phyloP scores from a whole-genome alignment of 2,113 vertebrate genomes.

The Isurus oxyrinchus region DNA sequence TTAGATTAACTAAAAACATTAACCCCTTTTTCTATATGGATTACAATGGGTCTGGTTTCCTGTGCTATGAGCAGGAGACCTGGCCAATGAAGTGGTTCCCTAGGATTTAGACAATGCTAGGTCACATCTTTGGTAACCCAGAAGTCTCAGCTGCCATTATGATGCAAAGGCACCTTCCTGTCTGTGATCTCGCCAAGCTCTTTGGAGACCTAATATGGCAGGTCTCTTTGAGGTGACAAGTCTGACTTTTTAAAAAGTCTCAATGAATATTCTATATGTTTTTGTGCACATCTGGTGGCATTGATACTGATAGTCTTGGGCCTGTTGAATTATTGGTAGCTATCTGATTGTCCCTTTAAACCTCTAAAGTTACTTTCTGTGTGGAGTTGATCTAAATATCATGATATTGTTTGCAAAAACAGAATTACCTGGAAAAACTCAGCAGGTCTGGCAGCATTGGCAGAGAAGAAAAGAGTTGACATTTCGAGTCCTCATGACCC shows the following conservation, averaged over 20 bases:
- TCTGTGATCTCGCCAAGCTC: neutral
- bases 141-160: neutral
- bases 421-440: too few relatives aligned
- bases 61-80: neutral
- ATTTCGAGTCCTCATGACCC: too few relatives aligned
- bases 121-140: neutral
- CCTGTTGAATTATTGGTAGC: neutral
- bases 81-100: neutral
- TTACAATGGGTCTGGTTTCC: neutral
- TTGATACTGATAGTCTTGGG: neutral
- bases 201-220: neutral
- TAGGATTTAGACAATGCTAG: neutral
- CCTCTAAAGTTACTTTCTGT: neutral
- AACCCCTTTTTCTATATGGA: neutral
- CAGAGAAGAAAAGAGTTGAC: too few relatives aligned
- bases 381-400: neutral
- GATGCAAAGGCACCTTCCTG: neutral
- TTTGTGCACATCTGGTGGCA: neutral
- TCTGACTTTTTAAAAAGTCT: neutral
- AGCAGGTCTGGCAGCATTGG: too few relatives aligned
- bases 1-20: neutral
- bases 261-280: neutral
- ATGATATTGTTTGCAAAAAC: too few relatives aligned
- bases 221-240: neutral
- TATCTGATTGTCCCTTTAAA: neutral